Evolutionary conservation across 2,113 vertebrate genomes (phyloP).

Genomic region (Mus pahari): DNA sequence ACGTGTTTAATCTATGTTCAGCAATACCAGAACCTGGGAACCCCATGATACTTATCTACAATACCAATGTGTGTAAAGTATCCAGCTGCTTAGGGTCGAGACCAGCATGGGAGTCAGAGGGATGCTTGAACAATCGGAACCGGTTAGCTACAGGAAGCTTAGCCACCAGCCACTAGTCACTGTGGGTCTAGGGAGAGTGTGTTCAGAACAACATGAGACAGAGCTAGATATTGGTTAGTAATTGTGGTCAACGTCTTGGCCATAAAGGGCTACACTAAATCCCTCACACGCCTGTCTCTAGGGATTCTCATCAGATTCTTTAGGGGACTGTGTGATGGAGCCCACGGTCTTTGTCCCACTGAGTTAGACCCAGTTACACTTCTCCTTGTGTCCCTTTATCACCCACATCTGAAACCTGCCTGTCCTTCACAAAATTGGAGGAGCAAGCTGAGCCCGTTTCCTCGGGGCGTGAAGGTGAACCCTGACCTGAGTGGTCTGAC

Average conservation of each 20-base stretch:
- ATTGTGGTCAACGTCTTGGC: constrained; percentile 73
- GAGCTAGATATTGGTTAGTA: constrained; percentile 60
- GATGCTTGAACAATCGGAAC: not conserved
- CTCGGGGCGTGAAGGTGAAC: not conserved
- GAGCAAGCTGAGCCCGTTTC: not conserved
- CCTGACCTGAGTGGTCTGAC: not conserved
- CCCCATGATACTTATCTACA: not conserved
- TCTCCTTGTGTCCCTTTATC: constrained; percentile 11
- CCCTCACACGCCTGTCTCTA: not conserved
- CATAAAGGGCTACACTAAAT: constrained; percentile 67
- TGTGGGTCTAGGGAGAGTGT: constrained; percentile 62
- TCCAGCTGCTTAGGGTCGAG: not conserved
- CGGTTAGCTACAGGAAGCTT: constrained; percentile 38
- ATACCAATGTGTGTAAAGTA: not conserved
- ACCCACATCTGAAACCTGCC: constrained; percentile 90
- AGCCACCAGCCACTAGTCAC: constrained; percentile 72
- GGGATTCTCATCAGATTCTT: constrained; percentile 74
- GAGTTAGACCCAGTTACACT: not conserved
- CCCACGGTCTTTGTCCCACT: constrained; percentile 70
- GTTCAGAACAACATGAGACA: not conserved
- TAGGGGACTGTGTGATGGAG: constrained; percentile 75
- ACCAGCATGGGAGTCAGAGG: not conserved
- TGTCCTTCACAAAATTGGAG: constrained; percentile 90
- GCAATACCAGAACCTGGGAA: not conserved
- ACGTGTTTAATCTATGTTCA: constrained; percentile 48